These are phyloP conservation scores for Drosophila bifasciata DNA, from an alignment of 1,140 invertebrate species.

Conservation along the genomic window DNA sequence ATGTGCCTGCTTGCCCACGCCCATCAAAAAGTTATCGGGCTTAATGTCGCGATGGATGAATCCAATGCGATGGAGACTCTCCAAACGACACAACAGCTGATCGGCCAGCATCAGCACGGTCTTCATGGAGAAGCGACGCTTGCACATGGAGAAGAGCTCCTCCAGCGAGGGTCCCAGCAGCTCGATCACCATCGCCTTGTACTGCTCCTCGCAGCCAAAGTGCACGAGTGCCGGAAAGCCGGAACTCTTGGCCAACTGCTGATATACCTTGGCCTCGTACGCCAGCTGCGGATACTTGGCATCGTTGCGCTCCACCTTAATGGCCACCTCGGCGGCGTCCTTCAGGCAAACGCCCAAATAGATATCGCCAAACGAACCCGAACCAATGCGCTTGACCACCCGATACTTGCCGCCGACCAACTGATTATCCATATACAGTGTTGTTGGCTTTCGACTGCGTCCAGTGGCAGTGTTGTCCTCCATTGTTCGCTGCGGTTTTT, in stretches of 20 bases:
- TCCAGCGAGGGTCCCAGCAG: conserved; percentile 98
- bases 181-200: conserved; percentile 99
- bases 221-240: conserved; percentile 98
- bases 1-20: conserved; percentile 95
- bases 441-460: conserved; percentile 25
- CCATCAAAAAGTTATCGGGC: conserved; percentile 99
- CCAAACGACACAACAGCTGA: conserved; percentile 97
- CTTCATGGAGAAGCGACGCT: conserved; percentile 97
- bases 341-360: conserved; percentile 98
- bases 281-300: conserved; percentile 99
- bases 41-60: conserved; percentile 99
- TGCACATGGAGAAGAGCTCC: conserved; percentile 99
- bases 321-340: conserved; percentile 98
- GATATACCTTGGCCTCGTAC: conserved; percentile 99
- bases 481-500: not conserved
- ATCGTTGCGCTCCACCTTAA: conserved; percentile 99
- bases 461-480: not conserved
- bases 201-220: conserved; percentile 98
- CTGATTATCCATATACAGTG: conserved; percentile 53
- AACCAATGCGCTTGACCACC: conserved; percentile 97
- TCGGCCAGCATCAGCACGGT: conserved; percentile 98
- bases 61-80: conserved; percentile 97
- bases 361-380: conserved; percentile 99
- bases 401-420: conserved; percentile 97
- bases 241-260: conserved; percentile 96